Conservation (phyloP, 2,113 vertebrate genomes). For the Echinops telfairi region DNA sequence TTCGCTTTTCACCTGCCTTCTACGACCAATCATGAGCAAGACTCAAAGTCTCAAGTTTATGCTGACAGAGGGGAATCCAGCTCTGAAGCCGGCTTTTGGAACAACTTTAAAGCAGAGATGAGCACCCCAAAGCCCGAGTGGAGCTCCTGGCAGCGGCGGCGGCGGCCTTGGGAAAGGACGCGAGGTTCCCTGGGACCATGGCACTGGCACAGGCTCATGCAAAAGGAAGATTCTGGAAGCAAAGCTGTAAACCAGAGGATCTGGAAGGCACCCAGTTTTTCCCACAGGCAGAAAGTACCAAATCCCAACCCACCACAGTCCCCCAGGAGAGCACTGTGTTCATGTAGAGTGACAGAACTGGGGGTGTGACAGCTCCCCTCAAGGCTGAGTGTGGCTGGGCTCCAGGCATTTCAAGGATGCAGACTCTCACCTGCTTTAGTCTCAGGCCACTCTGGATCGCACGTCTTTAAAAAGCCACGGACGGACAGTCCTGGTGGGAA, state of each 20-base stretch:
- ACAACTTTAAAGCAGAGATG: slow-evolving; percentile 60
- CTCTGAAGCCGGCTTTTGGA: slow-evolving; percentile 55
- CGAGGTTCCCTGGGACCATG: slow-evolving; percentile 61
- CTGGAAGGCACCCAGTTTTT: neutral
- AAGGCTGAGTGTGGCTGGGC: neutral
- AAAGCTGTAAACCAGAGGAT: neutral
- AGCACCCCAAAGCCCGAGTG: slow-evolving; percentile 35
- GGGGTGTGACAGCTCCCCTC: neutral
- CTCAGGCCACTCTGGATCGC: neutral
- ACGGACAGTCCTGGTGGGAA: too few relatives aligned
- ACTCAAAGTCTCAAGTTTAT: slow-evolving; percentile 45
- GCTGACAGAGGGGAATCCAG: slow-evolving; percentile 59
- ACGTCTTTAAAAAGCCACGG: neutral
- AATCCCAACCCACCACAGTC: too few relatives aligned
- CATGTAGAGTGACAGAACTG: slow-evolving; percentile 19
- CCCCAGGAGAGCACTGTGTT: neutral
- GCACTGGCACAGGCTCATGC: slow-evolving; percentile 27
- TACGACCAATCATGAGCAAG: slow-evolving; percentile 48
- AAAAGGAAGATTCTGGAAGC: neutral
- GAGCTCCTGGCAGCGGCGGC: neutral
- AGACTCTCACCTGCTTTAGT: slow-evolving; percentile 7
- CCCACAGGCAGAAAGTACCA: slow-evolving; percentile 20
- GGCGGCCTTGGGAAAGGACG: slow-evolving; percentile 18
- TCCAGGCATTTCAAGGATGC: neutral
- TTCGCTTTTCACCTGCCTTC: slow-evolving; percentile 15